These are phyloP conservation scores for Monochamus alternatus DNA, from an alignment of 2,888 invertebrate species.

Conservation along the genomic window DNA sequence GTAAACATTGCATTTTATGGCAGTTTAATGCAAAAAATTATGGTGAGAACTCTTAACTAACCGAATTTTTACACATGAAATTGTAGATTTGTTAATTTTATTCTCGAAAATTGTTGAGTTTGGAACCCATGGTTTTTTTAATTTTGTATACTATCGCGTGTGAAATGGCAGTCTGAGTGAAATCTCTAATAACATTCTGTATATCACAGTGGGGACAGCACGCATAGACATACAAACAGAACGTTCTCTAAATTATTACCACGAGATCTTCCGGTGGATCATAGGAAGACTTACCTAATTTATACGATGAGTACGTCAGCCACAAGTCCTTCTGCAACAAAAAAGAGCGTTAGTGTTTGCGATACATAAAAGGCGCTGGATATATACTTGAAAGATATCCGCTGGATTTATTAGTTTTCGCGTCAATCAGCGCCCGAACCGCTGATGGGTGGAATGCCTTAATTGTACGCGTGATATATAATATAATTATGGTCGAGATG, in stretches of 20 bases:
- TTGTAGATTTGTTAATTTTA: too few relatives aligned
- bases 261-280: neutral
- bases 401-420: slow-evolving; percentile 3
- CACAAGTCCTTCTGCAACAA: neutral
- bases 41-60: too few relatives aligned
- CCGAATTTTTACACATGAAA: too few relatives aligned
- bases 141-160: too few relatives aligned
- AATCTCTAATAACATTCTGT: too few relatives aligned
- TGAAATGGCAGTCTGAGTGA: too few relatives aligned
- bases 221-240: neutral
- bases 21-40: too few relatives aligned
- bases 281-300: neutral
- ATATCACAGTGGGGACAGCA: neutral
- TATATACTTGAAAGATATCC: neutral
- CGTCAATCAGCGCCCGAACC: neutral
- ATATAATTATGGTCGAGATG: neutral
- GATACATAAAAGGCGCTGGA: neutral
- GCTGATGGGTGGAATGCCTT: slow-evolving; percentile 20
- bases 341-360: neutral
- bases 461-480: slow-evolving; percentile 7
- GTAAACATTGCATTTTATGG: too few relatives aligned
- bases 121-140: too few relatives aligned
- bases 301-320: neutral
- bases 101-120: too few relatives aligned
- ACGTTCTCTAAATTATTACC: slow-evolving; percentile 1